Evolutionary conservation across 2,888 invertebrate genomes (phyloP), one percentile per base, ranked within the genome.

Genomic region (Tenthredo livida): DNA sequence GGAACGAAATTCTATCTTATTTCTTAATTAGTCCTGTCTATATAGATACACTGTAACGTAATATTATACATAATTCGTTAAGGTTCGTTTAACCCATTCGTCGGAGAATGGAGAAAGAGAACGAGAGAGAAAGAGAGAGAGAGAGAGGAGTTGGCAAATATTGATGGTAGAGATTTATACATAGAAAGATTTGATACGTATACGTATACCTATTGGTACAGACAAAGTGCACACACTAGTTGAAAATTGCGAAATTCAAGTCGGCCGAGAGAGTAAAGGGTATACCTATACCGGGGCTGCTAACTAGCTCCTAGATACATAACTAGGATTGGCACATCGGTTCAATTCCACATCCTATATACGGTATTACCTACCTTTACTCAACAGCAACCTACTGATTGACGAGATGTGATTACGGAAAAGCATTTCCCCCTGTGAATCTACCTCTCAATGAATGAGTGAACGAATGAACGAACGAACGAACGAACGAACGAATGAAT

Each of bases 281-380:
- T 47, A 40, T 40, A 25, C 5, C 6, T 37, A 37, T 37, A 37
- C 25, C 33, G 21, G 67, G 67, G 33, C 29, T 67, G 6, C 29
- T 67, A 67, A 67, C 67, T 67, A 67, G 67, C 29, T 67, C 67
- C 67, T 67, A 33, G 67, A 67, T 67, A 67, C 67, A 67, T 67
- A 67, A 67, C 29, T 67, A 33, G 67, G 67, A 67, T 67, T 67
- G 67, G 33, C 67, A 67, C 67, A 67, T 67, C 15, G 67, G 67
- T 67, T 67, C 67, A 67, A 21, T 67, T 67, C 4, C 67, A 67
- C 33, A 67, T 67, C 12, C 67, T 29, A 17, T 33, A 17, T 15
- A 33, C 12, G 17, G 33, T 33, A 33, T 67, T 33, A 10, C 67
- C 33, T 21, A 61, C 21, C 61, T 47, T 47, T 47, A 12, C 47